A percentile compares a stretch with the other conserved stretches of the same genome.
These are phyloP conservation scores for Hyposoter dolosus DNA, from an alignment of 2,888 invertebrate species.

Conservation along the genomic window DNA sequence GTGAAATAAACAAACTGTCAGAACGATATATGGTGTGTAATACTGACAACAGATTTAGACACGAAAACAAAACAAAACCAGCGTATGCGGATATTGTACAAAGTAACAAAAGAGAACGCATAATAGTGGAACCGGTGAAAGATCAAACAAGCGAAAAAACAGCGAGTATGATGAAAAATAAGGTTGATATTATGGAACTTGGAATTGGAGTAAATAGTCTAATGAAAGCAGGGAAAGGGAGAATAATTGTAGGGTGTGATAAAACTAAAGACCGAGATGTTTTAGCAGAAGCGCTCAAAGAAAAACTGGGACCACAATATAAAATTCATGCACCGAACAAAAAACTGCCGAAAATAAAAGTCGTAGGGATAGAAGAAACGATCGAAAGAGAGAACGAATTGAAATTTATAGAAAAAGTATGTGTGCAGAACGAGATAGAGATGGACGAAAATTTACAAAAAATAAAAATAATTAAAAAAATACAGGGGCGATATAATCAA, in stretches of 20 bases:
- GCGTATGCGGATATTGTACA: conserved; percentile 42
- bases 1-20: neutral
- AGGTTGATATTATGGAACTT: conserved; percentile 54
- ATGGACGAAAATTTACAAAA: neutral
- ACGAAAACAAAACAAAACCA: neutral
- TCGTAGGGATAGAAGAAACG: conserved; percentile 56
- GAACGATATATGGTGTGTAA: neutral
- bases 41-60: neutral
- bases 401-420: conserved; percentile 45
- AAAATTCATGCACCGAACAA: conserved; percentile 50
- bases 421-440: conserved; percentile 46
- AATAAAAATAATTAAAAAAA: conserved; percentile 38
- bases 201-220: conserved; percentile 50
- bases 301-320: conserved; percentile 54
- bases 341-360: no score
- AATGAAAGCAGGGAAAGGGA: conserved; percentile 36
- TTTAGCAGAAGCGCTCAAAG: conserved; percentile 44
- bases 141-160: conserved; percentile 56
- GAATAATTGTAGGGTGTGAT: conserved; percentile 55
- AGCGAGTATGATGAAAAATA: conserved; percentile 50
- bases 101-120: conserved; percentile 34
- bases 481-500: conserved; percentile 5
- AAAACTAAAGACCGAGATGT: conserved; percentile 32
- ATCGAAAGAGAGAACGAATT: conserved; percentile 40
- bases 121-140: conserved; percentile 49